A percentile compares a stretch with the other conserved stretches of the same genome.
phyloP scores from a whole-genome alignment of 2,797 vertebrate genomes.

The Sphenodon punctatus region DNA sequence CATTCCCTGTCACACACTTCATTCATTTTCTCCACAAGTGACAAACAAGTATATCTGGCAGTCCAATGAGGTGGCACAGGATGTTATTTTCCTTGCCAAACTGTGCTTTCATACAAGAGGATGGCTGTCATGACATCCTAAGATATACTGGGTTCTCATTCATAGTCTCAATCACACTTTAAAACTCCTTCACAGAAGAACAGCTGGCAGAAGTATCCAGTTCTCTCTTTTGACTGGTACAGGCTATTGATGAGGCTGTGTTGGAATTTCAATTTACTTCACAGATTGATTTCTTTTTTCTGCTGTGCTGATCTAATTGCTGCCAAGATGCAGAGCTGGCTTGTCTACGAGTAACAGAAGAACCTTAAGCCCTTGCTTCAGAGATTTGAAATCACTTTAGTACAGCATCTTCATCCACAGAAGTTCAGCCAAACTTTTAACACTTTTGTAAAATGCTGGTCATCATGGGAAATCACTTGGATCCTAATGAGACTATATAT shows the following conservation, averaged over 20 bases:
- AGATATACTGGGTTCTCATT: constrained; percentile 40
- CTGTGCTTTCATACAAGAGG: constrained; percentile 45
- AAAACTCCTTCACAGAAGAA: constrained; percentile 42
- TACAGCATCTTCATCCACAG: background rate
- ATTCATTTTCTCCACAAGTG: background rate
- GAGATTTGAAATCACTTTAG: constrained; percentile 46
- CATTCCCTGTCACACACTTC: background rate
- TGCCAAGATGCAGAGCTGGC: constrained; percentile 8
- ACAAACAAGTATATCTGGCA: constrained; percentile 52
- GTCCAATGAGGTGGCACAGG: constrained; percentile 24
- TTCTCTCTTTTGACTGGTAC: constrained; percentile 30
- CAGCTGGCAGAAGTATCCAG: constrained; percentile 31
- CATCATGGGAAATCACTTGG: background rate
- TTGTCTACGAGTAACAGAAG: constrained; percentile 21
- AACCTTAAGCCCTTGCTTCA: constrained; percentile 28
- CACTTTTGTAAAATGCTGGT: constrained; percentile 31
- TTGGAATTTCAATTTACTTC: constrained; percentile 41
- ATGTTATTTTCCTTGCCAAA: constrained; percentile 31
- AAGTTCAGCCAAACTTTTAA: constrained; percentile 25
- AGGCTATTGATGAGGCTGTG: background rate
- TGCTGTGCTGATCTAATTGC: constrained; percentile 36
- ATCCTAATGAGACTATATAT: background rate
- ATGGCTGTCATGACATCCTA: constrained; percentile 5
- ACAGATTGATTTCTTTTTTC: constrained; percentile 51
- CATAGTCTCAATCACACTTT: constrained; percentile 34